Conservation (phyloP, 1,140 invertebrate genomes). For the Thaumetopoea pityocampa region DNA sequence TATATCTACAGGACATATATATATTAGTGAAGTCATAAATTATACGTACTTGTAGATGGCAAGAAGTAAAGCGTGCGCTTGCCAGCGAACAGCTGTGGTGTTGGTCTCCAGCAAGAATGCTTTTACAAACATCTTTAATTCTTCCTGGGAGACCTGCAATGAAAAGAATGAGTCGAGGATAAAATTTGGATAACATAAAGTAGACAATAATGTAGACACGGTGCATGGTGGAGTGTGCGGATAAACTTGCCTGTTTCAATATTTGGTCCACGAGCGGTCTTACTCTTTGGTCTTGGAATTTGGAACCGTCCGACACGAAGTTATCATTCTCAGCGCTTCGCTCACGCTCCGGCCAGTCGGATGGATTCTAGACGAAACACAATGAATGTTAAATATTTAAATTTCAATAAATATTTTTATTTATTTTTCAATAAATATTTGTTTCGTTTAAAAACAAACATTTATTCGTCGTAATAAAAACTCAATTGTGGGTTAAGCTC, state of each 20-base stretch:
- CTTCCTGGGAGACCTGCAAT: slow-evolving; percentile 71
- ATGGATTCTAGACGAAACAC: slow-evolving; percentile 16
- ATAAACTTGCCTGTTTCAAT: slow-evolving; percentile 52
- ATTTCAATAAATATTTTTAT: no score
- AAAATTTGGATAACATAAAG: no score
- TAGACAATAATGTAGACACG: no score
- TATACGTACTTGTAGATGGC: slow-evolving; percentile 86
- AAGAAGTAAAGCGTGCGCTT: slow-evolving; percentile 92
- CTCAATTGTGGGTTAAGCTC: no score
- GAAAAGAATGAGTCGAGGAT: no score
- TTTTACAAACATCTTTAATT: slow-evolving; percentile 85
- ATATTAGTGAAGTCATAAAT: slow-evolving; percentile 1
- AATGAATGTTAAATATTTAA: background rate
- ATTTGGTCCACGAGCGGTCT: slow-evolving; percentile 68
- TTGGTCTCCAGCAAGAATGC: slow-evolving; percentile 96
- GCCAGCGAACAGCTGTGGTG: slow-evolving; percentile 94
- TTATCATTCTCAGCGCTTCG: slow-evolving; percentile 67
- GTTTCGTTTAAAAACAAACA: no score
- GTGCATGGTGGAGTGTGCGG: background rate
- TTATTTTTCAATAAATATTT: no score
- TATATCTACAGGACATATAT: slow-evolving; percentile 9
- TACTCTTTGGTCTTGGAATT: slow-evolving; percentile 69
- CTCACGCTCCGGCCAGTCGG: slow-evolving; percentile 62
- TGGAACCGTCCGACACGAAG: slow-evolving; percentile 63
- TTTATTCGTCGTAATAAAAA: no score